Base-by-base conservation (phyloP, 2,888 invertebrate genomes). In the Harpalus rubripes region DNA sequence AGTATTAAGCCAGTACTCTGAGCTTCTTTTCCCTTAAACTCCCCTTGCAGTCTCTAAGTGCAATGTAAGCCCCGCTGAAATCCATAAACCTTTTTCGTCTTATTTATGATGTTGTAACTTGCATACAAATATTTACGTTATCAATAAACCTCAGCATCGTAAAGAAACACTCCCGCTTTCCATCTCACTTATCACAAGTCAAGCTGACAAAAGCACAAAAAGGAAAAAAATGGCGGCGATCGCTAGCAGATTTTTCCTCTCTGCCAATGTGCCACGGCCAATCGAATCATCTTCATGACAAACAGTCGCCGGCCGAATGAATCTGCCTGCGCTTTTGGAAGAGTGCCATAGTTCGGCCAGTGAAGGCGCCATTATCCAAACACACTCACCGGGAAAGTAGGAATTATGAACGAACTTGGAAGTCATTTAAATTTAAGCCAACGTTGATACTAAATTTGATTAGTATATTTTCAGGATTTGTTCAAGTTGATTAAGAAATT, bases 231-330 rank as follows among this genome's bases (percentile, higher is more conserved):
- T 58, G 15, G 12, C 58, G 32, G 58, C 56, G 78, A 78, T 78
- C 78, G 58, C 78, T 41, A 78, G 78, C 78, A 78, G 78, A 78
- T 78, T 78, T 78, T 78, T 78, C 78, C 41, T 58, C 41, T 56
- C 78, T 78, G 58, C 41, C 72, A 72, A 72, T 72, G 72, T 72
- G 72, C 78, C 78, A 78, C 78, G 56, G 32, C 78, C 78, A 78
- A 78, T 78, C 78, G 78, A 78, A 78, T 78, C 56, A 78, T 78
- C 78, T 78, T 78, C 44, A 74, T 78, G 78, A 78, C 78, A 78
- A 78, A 78, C 78, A 78, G 78, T 26, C 78, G 44, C 44, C 44
- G 44, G 8, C 10, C 44, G 12, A 8, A 52, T 52, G 44, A 52
- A 52, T 52, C 44, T 52, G 44, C 44, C 44, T 52, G 44, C 8